phyloP scores from a whole-genome alignment of 2,888 invertebrate species.

The Parascotia fuliginaria region DNA sequence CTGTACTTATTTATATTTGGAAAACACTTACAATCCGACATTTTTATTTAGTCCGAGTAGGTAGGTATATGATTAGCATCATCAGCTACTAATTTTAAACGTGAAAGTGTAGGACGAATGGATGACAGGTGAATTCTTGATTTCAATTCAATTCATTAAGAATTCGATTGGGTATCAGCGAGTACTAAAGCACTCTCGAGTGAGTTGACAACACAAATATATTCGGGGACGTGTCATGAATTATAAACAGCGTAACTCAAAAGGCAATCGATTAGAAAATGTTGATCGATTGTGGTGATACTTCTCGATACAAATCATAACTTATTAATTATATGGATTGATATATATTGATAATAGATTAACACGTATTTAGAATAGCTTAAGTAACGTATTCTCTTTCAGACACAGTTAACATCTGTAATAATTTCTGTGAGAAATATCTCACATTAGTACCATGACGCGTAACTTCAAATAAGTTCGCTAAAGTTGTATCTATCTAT shows the following conservation, averaged over 20 bases:
- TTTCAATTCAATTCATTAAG: constrained; percentile 53
- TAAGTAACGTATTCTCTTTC: too few relatives aligned
- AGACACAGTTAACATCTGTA: too few relatives aligned
- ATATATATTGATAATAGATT: neutral
- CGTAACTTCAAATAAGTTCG: too few relatives aligned
- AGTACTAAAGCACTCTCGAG: constrained; percentile 26
- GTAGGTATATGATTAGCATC: neutral
- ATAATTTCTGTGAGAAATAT: too few relatives aligned
- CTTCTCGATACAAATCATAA: too few relatives aligned
- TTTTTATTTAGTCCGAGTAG: too few relatives aligned
- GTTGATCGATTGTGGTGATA: constrained; percentile 7
- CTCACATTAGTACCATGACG: too few relatives aligned
- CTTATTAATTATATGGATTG: too few relatives aligned
- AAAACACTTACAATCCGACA: too few relatives aligned
- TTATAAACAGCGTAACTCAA: constrained; percentile 20
- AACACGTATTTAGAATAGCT: neutral
- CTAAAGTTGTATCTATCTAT: too few relatives aligned
- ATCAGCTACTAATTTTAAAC: constrained; percentile 18
- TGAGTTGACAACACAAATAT: constrained; percentile 32
- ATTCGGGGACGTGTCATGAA: constrained; percentile 41
- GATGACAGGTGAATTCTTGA: constrained; percentile 37
- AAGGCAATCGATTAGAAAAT: constrained; percentile 50
- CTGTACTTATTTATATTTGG: too few relatives aligned
- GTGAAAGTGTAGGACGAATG: constrained; percentile 31
- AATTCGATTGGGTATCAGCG: constrained; percentile 37